These are phyloP conservation scores for Prenolepis imparis DNA, from an alignment of 2,888 invertebrate genomes.

Conservation along the genomic window DNA sequence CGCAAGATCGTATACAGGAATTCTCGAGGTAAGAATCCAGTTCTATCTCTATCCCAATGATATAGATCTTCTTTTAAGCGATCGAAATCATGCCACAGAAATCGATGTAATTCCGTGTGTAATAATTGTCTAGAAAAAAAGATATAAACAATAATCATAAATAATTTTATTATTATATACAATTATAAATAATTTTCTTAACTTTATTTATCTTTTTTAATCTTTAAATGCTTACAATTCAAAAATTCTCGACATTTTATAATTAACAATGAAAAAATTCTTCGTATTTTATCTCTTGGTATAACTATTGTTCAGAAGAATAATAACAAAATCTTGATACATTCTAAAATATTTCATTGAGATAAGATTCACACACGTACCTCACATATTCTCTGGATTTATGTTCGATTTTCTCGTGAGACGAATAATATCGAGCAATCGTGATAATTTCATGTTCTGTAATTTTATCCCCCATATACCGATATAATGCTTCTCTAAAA, in stretches of 20 bases:
- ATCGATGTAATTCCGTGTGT: conserved; percentile 91
- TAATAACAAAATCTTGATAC: background rate
- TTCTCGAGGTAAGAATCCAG: conserved; percentile 88
- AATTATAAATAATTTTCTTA: background rate
- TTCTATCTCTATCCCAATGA: conserved; percentile 88
- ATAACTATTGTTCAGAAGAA: background rate
- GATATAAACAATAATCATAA: background rate
- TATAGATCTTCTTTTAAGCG: conserved; percentile 88
- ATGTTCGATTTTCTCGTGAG: conserved; percentile 87
- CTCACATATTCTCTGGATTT: conserved; percentile 81
- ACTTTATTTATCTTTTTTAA: background rate
- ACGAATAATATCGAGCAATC: conserved; percentile 91
- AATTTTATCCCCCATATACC: conserved; percentile 90
- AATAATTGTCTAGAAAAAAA: conserved; percentile 88
- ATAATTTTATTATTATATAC: too few species aligned
- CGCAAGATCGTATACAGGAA: conserved; percentile 90
- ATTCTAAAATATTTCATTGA: background rate
- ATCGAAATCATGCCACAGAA: conserved; percentile 91
- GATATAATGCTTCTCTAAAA: conserved; percentile 89
- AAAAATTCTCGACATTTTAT: background rate
- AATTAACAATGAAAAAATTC: background rate
- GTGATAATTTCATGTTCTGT: conserved; percentile 94
- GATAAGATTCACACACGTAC: conserved; percentile 64
- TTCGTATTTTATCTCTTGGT: background rate
- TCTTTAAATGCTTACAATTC: background rate